Conservation (phyloP, 2,888 invertebrate species). For the Apotomis betuletana region DNA sequence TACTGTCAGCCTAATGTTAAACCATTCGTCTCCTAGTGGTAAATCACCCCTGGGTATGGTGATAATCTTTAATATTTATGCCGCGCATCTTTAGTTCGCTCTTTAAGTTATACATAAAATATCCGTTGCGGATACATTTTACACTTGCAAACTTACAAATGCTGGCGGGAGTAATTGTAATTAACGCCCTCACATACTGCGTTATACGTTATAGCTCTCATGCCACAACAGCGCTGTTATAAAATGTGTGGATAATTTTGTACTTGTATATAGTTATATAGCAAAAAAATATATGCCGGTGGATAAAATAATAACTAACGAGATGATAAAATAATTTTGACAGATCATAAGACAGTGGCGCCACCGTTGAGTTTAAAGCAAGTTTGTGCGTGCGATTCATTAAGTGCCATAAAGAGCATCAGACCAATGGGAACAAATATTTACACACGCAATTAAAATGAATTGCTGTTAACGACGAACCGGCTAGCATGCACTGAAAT, state of each 20-base stretch:
- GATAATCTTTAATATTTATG: too few relatives aligned
- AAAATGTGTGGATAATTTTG: background rate
- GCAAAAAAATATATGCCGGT: too few relatives aligned
- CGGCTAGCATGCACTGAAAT: constrained; percentile 18
- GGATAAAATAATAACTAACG: background rate
- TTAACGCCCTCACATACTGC: background rate
- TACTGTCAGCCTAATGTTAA: too few relatives aligned
- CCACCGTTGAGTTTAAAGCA: background rate
- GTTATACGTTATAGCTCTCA: background rate
- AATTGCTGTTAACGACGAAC: constrained; percentile 50
- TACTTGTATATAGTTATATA: background rate
- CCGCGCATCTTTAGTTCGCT: too few relatives aligned
- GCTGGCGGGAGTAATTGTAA: background rate
- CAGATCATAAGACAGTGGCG: background rate
- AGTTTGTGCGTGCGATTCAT: constrained; percentile 44
- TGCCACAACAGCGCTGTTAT: background rate
- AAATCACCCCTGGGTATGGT: too few relatives aligned
- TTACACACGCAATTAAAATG: constrained; percentile 61
- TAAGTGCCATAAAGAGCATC: constrained; percentile 34
- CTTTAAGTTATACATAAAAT: background rate
- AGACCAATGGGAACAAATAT: constrained; percentile 51
- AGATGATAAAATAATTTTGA: background rate
- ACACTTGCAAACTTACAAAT: background rate
- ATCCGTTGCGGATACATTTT: constrained; percentile 8
- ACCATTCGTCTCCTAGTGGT: too few relatives aligned